Evolutionary conservation across 2,113 vertebrate species (phyloP).

Genomic region (Protobothrops mucrosquamatus): DNA sequence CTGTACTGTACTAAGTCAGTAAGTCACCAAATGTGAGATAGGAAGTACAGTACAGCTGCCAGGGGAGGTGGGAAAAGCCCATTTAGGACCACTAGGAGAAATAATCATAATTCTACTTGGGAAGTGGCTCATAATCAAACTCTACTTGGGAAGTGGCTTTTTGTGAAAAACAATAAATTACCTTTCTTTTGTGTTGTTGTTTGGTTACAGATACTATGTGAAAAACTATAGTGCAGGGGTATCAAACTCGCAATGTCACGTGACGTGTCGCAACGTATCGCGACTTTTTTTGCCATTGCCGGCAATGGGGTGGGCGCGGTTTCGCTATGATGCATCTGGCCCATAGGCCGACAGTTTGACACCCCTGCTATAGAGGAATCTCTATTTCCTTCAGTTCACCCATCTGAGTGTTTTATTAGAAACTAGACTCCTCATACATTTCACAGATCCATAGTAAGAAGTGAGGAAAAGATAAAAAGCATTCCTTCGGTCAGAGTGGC

Average conservation of each 20-base stretch:
- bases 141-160: not conserved
- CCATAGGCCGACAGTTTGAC: no score
- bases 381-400: conserved; percentile 22
- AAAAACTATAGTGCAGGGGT: not conserved
- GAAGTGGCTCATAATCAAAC: not conserved
- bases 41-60: not conserved
- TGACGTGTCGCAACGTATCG: no score
- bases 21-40: not conserved
- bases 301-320: no score
- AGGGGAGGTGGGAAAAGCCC: not conserved
- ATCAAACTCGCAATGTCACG: no score
- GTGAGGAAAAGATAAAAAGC: not conserved
- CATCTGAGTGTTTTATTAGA: conserved; percentile 34
- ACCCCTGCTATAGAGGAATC: not conserved
- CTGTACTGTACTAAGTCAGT: not conserved
- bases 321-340: no score
- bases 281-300: no score
- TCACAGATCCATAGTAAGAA: not conserved
- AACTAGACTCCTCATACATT: not conserved
- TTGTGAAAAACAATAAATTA: conserved; percentile 3
- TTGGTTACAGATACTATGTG: conserved; percentile 11
- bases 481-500: not conserved
- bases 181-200: not conserved
- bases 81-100: not conserved
- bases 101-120: not conserved